These are phyloP conservation scores for Murina feae DNA, from an alignment of 2,113 vertebrate species.

Conservation along the genomic window DNA sequence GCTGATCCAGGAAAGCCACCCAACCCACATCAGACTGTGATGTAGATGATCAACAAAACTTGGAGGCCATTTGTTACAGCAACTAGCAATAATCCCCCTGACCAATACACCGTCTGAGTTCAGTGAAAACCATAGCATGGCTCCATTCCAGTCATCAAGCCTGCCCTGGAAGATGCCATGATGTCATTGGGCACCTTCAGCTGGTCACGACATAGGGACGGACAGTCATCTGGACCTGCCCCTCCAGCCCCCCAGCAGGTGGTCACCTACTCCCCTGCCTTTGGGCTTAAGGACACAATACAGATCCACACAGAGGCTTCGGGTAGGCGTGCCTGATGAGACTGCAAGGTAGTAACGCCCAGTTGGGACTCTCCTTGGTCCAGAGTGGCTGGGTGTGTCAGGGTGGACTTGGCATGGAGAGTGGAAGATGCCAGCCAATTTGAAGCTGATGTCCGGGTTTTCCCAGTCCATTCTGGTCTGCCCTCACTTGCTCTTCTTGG, in stretches of 20 bases:
- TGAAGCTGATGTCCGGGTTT: neutral
- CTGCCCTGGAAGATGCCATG: neutral
- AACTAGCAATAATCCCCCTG: neutral
- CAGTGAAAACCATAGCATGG: neutral
- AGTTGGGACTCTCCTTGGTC: neutral
- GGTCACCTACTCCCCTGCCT: neutral
- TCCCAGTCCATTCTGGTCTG: neutral
- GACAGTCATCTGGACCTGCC: neutral
- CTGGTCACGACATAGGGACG: neutral
- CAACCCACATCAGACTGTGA: neutral
- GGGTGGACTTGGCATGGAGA: neutral
- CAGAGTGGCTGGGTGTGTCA: neutral
- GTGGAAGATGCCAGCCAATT: neutral
- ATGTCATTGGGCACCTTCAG: neutral
- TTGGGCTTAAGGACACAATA: neutral
- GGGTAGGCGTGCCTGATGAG: rapidly evolving
- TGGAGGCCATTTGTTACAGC: neutral
- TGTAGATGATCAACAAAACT: neutral
- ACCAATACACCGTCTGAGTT: neutral
- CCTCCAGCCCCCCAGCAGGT: neutral
- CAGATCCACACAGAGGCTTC: neutral
- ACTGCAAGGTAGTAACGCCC: neutral
- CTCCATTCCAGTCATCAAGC: neutral
- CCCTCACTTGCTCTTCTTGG: neutral
- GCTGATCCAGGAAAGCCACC: neutral